Percentiles rank a stretch among this genome's conserved stretches.
phyloP scores from a whole-genome alignment of 2,113 vertebrate genomes.

The Sphyrna mokarran region DNA sequence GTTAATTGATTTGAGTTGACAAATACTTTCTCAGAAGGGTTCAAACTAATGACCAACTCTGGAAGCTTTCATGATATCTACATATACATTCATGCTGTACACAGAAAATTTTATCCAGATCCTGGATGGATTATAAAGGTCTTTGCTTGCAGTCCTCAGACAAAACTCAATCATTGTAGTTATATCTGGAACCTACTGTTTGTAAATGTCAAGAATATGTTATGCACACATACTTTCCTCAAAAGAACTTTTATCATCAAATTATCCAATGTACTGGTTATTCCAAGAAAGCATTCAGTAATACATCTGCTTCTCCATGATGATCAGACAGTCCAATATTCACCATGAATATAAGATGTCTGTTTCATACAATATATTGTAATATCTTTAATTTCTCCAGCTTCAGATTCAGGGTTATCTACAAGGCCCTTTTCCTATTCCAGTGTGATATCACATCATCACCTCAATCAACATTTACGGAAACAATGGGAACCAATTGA shows the following conservation, averaged over 20 bases:
- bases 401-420: background rate
- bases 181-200: background rate
- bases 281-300: background rate
- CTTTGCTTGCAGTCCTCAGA: background rate
- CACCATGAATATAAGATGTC: background rate
- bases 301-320: background rate
- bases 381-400: background rate
- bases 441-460: background rate
- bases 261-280: background rate
- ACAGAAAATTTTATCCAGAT: background rate
- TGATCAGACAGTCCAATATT: background rate
- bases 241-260: background rate
- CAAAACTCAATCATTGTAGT: background rate
- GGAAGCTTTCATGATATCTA: background rate
- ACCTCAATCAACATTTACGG: background rate
- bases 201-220: background rate
- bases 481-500: background rate
- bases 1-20: conserved; percentile 10
- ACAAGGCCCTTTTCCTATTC: background rate
- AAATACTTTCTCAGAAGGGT: background rate
- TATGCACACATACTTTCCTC: background rate
- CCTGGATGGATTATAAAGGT: background rate
- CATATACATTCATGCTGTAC: background rate
- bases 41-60: background rate
- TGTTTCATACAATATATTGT: background rate